Conservation (phyloP, 2,797 vertebrate genomes). For the Hypotaenidia philippensis region DNA sequence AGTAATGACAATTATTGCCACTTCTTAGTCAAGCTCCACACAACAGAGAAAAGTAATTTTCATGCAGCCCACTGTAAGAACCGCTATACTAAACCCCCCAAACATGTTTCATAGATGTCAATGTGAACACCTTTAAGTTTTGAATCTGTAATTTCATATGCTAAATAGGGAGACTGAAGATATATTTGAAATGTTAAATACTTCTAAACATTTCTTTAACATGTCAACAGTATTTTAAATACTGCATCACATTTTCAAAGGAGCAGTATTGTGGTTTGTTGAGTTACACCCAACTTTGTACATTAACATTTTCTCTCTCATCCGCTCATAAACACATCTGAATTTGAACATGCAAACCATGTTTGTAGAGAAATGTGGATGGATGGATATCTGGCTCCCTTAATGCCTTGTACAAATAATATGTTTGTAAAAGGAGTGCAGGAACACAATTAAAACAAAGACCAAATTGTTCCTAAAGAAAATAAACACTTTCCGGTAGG, state of each 20-base stretch:
- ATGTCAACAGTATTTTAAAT: slow-evolving; percentile 43
- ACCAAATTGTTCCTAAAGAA: not conserved
- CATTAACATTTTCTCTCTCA: slow-evolving; percentile 23
- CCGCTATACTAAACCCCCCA: not conserved
- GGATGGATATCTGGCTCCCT: not conserved
- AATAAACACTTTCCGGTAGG: not conserved
- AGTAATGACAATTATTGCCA: not conserved
- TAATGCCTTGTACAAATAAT: not conserved
- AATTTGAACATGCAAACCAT: not conserved
- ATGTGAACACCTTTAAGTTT: not conserved
- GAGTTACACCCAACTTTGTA: slow-evolving; percentile 1
- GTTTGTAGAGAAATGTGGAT: not conserved
- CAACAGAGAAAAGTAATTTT: not conserved
- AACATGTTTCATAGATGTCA: not conserved
- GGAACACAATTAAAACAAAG: not conserved
- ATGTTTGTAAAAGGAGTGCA: not conserved
- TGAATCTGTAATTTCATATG: slow-evolving; percentile 30
- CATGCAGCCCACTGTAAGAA: not conserved
- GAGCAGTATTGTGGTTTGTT: slow-evolving; percentile 20
- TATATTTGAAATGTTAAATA: slow-evolving; percentile 23
- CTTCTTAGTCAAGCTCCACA: not conserved
- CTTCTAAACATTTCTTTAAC: slow-evolving; percentile 1
- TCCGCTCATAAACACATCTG: not conserved
- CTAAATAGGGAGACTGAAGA: not conserved
- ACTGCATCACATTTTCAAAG: slow-evolving; percentile 31